These are phyloP conservation scores for Drosophila histrio DNA, from an alignment of 2,888 invertebrate species.

Conservation along the genomic window DNA sequence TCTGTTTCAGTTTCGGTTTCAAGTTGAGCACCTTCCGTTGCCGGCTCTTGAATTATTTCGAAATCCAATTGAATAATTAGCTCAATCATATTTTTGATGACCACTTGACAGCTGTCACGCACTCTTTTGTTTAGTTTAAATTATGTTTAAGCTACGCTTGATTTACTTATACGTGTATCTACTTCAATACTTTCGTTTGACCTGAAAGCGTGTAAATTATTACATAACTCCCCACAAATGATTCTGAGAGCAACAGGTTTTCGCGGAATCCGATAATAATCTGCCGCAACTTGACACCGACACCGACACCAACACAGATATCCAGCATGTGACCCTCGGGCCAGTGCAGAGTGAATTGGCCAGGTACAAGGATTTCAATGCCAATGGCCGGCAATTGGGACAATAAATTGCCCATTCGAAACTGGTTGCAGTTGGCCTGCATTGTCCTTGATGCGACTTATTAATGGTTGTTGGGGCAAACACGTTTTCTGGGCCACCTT, in stretches of 20 bases:
- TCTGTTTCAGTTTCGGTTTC: constrained; percentile 20
- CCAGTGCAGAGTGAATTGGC: constrained; percentile 12
- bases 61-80: constrained; percentile 52
- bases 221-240: constrained; percentile 64
- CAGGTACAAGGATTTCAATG: constrained; percentile 70
- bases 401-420: constrained; percentile 63
- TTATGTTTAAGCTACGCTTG: not conserved
- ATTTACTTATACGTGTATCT: constrained; percentile 6
- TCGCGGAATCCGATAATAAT: constrained; percentile 50
- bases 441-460: constrained; percentile 68
- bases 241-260: constrained; percentile 71
- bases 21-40: constrained; percentile 57
- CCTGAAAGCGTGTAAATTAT: constrained; percentile 47
- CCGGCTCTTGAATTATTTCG: constrained; percentile 39
- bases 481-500: constrained; percentile 56
- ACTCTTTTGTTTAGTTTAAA: constrained; percentile 17
- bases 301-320: constrained; percentile 1
- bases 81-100: constrained; percentile 34
- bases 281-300: constrained; percentile 9
- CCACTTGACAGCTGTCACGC: constrained; percentile 31
- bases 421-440: constrained; percentile 60
- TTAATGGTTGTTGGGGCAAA: constrained; percentile 55
- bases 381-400: constrained; percentile 70
- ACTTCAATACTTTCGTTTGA: constrained; percentile 39
- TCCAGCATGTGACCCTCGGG: constrained; percentile 58